Evolutionary conservation across 2,888 invertebrate genomes (phyloP), one percentile per base, ranked within the genome.

Genomic region (Drosophila nr. medialis): DNA sequence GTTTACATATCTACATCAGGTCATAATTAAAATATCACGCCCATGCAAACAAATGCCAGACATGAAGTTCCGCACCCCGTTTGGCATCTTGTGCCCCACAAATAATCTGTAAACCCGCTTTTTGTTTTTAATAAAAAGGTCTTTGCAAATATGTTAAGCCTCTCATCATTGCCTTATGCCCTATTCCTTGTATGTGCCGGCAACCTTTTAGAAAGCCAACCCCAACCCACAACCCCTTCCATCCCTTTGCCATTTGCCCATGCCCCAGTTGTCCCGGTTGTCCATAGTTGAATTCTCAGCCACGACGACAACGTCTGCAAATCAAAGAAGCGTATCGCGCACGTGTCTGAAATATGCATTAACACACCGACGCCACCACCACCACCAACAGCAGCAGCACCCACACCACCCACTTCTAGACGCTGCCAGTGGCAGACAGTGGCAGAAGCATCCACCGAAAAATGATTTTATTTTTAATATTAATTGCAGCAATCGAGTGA

Each of bases 331-430:
- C 85, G 87, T 89, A 89, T 71, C 89, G 76, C 63, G 85, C 85
- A 86, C 85, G 85, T 86, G 85, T 86, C 85, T 86, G 87, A 89
- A 90, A 90, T 89, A 87, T 89, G 91, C 91, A 90, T 90, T 89
- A 86, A 77, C 83, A 80, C 85, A 90, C 86, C 83, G 73, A 62
- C 66, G 45, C 69, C 64, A 61, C 68, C 74, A 56, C 64, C 75
- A 64, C 54, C 55, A 48, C 32, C 49, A 55, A 2, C 54, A 40
- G 4, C 55, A 50, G 48, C n/a, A 40, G 64, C 55, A 45, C 42
- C 62, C 59, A 55, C 34, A 42, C 58, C 48, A 53, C 10, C 53
- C 63, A 50, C 24, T 62, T 15, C 13, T 48, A 29, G 50, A 1
- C 34, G n/a, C 69, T 68, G 74, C 66, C 89, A 70, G 40, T 45